A percentile compares a stretch with the other conserved stretches of the same genome.
phyloP scores from a whole-genome alignment of 2,888 invertebrate genomes.

The Encarsia formosa region DNA sequence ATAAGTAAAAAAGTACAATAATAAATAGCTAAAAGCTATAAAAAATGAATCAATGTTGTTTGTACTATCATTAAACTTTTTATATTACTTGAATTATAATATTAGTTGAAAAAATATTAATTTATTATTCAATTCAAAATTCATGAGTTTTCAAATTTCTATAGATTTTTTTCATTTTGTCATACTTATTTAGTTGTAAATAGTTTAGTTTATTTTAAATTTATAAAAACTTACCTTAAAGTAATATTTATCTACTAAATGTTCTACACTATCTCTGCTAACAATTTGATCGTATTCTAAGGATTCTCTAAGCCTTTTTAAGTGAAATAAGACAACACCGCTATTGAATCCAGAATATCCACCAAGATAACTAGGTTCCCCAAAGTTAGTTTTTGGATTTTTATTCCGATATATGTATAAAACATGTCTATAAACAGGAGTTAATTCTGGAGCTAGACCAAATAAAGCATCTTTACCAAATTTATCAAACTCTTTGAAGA shows the following conservation, averaged over 20 bases:
- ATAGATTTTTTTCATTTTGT: too few relatives aligned
- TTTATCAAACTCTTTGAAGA: conserved; percentile 64
- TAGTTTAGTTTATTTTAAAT: too few relatives aligned
- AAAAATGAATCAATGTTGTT: too few relatives aligned
- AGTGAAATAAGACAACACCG: conserved; percentile 69
- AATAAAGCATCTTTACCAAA: conserved; percentile 64
- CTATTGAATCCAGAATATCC: conserved; percentile 78
- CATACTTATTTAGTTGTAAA: too few relatives aligned
- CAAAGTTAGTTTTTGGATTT: conserved; percentile 62
- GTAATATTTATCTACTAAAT: conserved; percentile 59
- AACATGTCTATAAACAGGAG: conserved; percentile 75
- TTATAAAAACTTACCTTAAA: conserved; percentile 58
- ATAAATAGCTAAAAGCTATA: too few relatives aligned
- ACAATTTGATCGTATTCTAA: conserved; percentile 58
- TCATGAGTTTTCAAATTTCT: too few relatives aligned
- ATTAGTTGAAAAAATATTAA: too few relatives aligned
- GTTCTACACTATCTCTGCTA: conserved; percentile 54
- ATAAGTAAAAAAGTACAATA: too few relatives aligned
- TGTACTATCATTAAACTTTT: too few relatives aligned
- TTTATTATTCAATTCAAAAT: too few relatives aligned
- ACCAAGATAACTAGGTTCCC: conserved; percentile 52
- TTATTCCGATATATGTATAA: conserved; percentile 64
- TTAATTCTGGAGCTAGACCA: conserved; percentile 69
- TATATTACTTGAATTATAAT: too few relatives aligned
- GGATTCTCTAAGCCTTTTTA: conserved; percentile 64